Conservation (phyloP, 2,113 vertebrate genomes). For the Ceyx melanurus region DNA sequence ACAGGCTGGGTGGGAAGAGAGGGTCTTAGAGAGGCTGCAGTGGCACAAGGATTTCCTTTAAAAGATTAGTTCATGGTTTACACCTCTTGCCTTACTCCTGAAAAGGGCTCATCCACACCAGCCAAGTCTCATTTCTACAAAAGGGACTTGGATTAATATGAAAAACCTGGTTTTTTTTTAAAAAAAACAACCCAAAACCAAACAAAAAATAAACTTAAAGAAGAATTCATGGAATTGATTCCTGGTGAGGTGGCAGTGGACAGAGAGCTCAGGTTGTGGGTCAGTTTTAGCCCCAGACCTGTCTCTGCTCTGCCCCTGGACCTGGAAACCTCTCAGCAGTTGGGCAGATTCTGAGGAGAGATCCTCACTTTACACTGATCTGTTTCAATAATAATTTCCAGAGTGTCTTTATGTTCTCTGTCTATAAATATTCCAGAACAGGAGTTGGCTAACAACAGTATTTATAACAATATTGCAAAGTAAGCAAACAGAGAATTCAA, state of each 20-base stretch:
- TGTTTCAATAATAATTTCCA: background rate
- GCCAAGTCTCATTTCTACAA: background rate
- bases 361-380: background rate
- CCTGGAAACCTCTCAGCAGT: background rate
- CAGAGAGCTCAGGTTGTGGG: background rate
- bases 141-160: background rate
- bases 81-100: background rate
- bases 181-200: too few species aligned
- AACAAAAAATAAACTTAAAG: background rate
- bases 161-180: too few species aligned
- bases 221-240: background rate
- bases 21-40: background rate
- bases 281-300: background rate
- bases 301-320: background rate
- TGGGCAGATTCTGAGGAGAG: background rate
- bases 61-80: background rate
- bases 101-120: background rate
- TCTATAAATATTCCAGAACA: constrained; percentile 1
- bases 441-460: background rate
- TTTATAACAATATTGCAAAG: background rate
- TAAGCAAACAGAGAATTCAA: constrained; percentile 25
- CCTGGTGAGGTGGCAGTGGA: background rate
- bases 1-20: fast-evolving
- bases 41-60: background rate
- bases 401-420: background rate